Evolutionary conservation across 2,113 vertebrate species (phyloP), one percentile per base, ranked within the genome.

Genomic region (Mesoclemmys tuberculata): DNA sequence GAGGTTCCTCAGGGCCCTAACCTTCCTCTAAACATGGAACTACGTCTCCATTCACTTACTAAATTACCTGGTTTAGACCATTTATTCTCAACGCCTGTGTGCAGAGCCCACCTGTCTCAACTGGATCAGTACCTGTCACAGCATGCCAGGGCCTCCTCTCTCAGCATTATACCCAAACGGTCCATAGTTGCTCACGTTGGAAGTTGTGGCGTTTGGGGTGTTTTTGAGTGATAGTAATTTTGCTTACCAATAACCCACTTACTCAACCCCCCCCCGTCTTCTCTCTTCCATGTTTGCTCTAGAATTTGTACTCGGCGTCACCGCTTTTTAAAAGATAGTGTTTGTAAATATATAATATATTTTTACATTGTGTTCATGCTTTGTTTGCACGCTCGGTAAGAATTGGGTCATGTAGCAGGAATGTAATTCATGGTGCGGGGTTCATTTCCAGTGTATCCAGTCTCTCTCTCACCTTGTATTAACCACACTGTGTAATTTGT

Each of bases 301-400:
- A 85, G 82, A 85, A 82, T 92, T 94, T 56, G 3, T 89, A 56
- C 78, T 68, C 2, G 2, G 2, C 58, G 38, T 61, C 90, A 83
- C 58, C 1, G 90, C 92, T 95, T 92, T 88, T 82, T 61, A 90
- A 88, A 68, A 52, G 61, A 44, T 48, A 0, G 44, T 31, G 21
- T 79, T 1, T 95, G 94, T 83, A 83, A 92, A 95, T 80, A 90
- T 18, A 38, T 61, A 38, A 79, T 90, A 81, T 92, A 85, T 94
- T 95, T 95, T 95, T 90, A 94, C 90, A 90, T 92, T 10, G 48
- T 41, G 44, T 26, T 46, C 41, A 77, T 46, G 44, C 74, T 77
- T 77, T 77, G 74, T 77, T 41, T 77, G 74, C 41, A 44, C 24
- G 41, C 74, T 44, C 22, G 6, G 26, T 46, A 46, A 46, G 74